phyloP scores from a whole-genome alignment of 1,140 invertebrate species.

The Drosophila kepulauana region DNA sequence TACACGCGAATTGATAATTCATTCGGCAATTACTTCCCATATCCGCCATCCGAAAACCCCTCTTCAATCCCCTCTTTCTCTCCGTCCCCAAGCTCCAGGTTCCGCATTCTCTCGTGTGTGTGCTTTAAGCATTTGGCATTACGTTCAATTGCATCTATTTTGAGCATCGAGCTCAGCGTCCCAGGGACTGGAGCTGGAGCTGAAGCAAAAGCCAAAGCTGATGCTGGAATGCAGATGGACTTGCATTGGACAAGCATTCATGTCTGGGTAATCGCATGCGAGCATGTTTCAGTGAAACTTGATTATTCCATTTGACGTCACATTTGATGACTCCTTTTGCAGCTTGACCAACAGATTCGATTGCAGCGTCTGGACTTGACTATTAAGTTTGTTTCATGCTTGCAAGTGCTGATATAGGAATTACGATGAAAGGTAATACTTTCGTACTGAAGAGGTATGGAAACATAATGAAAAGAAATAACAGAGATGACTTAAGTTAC shows the following conservation, averaged over 20 bases:
- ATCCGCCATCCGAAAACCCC: not conserved
- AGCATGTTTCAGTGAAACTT: not conserved
- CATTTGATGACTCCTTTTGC: conserved; percentile 2
- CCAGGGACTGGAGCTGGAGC: conserved; percentile 3
- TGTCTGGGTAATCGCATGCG: not conserved
- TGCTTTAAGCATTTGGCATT: conserved; percentile 31
- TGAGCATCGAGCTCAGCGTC: conserved; percentile 27
- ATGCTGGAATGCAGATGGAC: not conserved
- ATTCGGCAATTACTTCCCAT: conserved; percentile 45
- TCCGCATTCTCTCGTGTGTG: not conserved
- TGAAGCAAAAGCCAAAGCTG: conserved; percentile 3
- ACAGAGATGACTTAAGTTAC: too few relatives aligned
- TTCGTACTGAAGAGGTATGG: too few relatives aligned
- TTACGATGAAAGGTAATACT: too few relatives aligned
- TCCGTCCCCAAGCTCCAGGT: not conserved
- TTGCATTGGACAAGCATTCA: conserved; percentile 2
- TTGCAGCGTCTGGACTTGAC: not conserved
- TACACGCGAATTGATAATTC: conserved; percentile 38
- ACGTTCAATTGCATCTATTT: conserved; percentile 41
- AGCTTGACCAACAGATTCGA: not conserved
- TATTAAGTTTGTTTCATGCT: too few relatives aligned
- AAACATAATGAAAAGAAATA: too few relatives aligned
- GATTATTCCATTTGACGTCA: conserved; percentile 43
- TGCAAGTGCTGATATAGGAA: too few relatives aligned
- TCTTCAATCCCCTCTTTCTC: not conserved